Percentiles rank a stretch among this genome's conserved stretches.
Conservation (phyloP, 92 coral and sea anemone species). For the Parazoanthus swiftii region DNA sequence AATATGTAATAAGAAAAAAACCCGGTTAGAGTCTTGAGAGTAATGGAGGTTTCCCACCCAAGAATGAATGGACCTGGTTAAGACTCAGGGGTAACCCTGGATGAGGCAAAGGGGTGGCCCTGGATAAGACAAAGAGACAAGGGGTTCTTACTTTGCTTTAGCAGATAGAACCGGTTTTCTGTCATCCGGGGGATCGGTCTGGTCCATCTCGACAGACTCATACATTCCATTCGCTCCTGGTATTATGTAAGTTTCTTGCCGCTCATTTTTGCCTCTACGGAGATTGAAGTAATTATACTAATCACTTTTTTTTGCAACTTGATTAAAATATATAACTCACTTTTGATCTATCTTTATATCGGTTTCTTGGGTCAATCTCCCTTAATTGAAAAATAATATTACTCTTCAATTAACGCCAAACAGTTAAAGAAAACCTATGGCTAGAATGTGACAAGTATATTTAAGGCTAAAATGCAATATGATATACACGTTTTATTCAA, state of each 20-base stretch:
- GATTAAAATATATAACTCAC: neutral
- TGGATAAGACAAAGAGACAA: neutral
- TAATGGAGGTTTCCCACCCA: no score
- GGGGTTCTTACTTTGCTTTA: neutral
- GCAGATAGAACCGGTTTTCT: neutral
- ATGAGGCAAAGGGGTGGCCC: no score
- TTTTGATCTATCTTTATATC: neutral
- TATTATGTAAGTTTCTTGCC: neutral
- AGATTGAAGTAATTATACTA: no score
- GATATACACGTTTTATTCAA: no score
- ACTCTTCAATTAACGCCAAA: neutral
- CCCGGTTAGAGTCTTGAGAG: no score
- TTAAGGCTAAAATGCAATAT: neutral
- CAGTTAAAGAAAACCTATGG: neutral
- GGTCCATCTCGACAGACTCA: constrained; percentile 26
- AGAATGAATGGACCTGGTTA: no score
- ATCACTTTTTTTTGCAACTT: neutral
- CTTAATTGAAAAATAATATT: no score
- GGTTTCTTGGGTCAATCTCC: no score
- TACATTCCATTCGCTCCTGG: constrained; percentile 18
- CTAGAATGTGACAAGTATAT: neutral
- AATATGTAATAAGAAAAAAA: no score
- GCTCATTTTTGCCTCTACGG: neutral
- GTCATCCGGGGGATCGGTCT: neutral
- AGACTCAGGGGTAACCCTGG: no score